A percentile compares a stretch with the other conserved stretches of the same genome.
phyloP scores from a whole-genome alignment of 2,797 vertebrate genomes.

The Spea hammondii region DNA sequence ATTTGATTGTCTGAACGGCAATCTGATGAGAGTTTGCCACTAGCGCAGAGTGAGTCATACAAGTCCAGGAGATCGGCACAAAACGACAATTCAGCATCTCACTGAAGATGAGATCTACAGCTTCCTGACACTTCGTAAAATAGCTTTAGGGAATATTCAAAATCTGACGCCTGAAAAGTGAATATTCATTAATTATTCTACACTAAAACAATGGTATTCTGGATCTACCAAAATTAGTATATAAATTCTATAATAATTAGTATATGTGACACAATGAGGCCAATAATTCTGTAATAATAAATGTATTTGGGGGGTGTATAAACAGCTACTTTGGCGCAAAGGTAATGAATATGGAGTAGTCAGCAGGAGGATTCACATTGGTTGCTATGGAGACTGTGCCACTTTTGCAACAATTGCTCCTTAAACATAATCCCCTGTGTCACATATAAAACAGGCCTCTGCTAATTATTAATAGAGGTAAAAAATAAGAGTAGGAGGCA shows the following conservation, averaged over 20 bases:
- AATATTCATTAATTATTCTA: slow-evolving; percentile 3
- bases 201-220: not conserved
- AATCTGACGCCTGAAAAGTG: slow-evolving; percentile 7
- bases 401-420: too few relatives aligned
- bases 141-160: not conserved
- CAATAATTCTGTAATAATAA: too few relatives aligned
- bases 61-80: slow-evolving; percentile 8
- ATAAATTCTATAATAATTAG: not conserved
- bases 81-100: slow-evolving; percentile 13
- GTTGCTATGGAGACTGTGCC: too few relatives aligned
- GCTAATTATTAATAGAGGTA: too few relatives aligned
- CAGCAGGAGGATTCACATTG: not conserved
- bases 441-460: too few relatives aligned
- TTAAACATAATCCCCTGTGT: too few relatives aligned
- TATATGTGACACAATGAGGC: not conserved
- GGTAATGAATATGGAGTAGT: not conserved
- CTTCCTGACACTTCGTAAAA: slow-evolving; percentile 6
- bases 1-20: slow-evolving; percentile 35
- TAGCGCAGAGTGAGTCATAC: slow-evolving; percentile 36
- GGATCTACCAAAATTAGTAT: not conserved
- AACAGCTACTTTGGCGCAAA: not conserved
- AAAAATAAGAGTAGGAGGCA: too few relatives aligned
- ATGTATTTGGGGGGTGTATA: not conserved
- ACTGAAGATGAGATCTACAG: slow-evolving; percentile 23
- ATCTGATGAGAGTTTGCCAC: slow-evolving; percentile 25